phyloP scores from a whole-genome alignment of 2,888 invertebrate genomes.

The Maniola hyperantus region DNA sequence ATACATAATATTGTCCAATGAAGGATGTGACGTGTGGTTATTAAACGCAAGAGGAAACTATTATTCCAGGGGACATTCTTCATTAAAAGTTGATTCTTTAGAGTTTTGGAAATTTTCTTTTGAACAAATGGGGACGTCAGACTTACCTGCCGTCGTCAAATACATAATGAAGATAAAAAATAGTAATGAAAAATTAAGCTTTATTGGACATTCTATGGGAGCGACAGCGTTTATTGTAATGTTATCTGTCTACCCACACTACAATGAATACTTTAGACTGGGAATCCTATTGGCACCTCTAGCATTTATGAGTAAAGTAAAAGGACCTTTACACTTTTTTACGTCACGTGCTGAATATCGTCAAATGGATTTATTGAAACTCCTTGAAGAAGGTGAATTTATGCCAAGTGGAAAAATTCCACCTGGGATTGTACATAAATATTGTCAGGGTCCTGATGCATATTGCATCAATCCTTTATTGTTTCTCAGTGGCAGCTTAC shows the following conservation, averaged over 20 bases:
- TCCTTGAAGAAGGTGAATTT: conserved; percentile 58
- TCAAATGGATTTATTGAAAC: conserved; percentile 48
- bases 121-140: conserved; percentile 65
- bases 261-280: conserved; percentile 58
- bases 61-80: conserved; percentile 60
- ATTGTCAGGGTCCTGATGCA: conserved; percentile 53
- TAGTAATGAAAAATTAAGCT: conserved; percentile 53
- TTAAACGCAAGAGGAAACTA: conserved; percentile 72
- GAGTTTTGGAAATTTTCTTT: conserved; percentile 65
- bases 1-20: conserved; percentile 75
- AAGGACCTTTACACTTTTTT: conserved; percentile 55
- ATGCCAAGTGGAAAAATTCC: conserved; percentile 57
- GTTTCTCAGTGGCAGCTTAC: conserved; percentile 58
- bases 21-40: conserved; percentile 84
- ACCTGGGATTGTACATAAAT: conserved; percentile 50
- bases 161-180: conserved; percentile 56
- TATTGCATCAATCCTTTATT: conserved; percentile 64
- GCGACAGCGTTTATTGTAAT: conserved; percentile 61
- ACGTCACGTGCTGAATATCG: conserved; percentile 46
- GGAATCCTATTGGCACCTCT: conserved; percentile 63
- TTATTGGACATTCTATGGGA: conserved; percentile 70
- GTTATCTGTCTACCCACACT: conserved; percentile 54
- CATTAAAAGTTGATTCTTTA: conserved; percentile 45
- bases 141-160: conserved; percentile 60
- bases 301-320: conserved; percentile 55